phyloP scores from a whole-genome alignment of 2,888 invertebrate genomes.

The Campaea margaritaria region DNA sequence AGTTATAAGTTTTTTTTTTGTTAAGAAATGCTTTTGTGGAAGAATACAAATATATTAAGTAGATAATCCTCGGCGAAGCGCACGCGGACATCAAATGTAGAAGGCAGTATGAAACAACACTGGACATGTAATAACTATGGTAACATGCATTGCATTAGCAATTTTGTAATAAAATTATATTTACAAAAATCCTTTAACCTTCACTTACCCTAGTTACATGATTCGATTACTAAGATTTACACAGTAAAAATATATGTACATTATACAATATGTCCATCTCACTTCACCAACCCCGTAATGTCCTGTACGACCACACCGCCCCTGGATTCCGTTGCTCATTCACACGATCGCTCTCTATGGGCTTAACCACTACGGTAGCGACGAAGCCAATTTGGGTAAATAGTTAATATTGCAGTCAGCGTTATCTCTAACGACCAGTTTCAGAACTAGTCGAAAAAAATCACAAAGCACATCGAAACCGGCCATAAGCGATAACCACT shows the following conservation, averaged over 20 bases:
- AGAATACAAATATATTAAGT: constrained; percentile 37
- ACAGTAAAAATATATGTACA: constrained; percentile 54
- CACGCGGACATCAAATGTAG: constrained; percentile 8
- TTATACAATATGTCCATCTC: constrained; percentile 65
- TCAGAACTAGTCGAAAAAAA: no score
- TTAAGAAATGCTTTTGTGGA: constrained; percentile 35
- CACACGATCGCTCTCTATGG: no score
- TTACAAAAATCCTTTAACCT: constrained; percentile 74
- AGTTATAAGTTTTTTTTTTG: constrained; percentile 17
- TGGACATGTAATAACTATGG: constrained; percentile 58
- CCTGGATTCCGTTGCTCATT: no score
- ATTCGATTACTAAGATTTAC: constrained; percentile 59
- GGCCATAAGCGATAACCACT: no score
- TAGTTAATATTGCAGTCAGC: no score
- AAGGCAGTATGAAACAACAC: constrained; percentile 47
- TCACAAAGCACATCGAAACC: no score
- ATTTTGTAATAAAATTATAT: constrained; percentile 72
- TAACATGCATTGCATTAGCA: constrained; percentile 66
- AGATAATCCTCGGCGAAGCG: constrained; percentile 23
- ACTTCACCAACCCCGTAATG: constrained; percentile 44
- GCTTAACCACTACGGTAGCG: no score
- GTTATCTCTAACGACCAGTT: no score
- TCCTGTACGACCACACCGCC: not conserved
- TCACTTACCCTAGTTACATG: constrained; percentile 58
- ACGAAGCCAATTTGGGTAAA: no score